A percentile compares a stretch with the other conserved stretches of the same genome.
These are phyloP conservation scores for Garra rufa DNA, from an alignment of 2,113 vertebrate species.

Conservation along the genomic window DNA sequence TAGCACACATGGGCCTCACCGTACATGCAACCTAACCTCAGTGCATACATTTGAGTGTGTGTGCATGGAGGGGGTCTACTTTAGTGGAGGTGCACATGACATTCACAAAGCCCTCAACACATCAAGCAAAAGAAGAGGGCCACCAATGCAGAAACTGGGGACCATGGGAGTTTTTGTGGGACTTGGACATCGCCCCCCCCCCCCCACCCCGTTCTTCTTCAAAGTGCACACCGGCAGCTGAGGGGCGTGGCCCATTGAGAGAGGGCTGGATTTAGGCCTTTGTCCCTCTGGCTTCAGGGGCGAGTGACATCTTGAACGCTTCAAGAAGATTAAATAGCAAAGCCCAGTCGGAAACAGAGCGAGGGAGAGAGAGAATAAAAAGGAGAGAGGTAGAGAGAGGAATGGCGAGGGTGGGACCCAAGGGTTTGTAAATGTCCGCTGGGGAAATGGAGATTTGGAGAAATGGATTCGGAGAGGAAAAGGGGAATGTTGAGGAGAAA, in stretches of 20 bases:
- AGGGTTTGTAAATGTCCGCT: slow-evolving; percentile 45
- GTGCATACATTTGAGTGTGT: slow-evolving; percentile 30
- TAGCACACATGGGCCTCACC: slow-evolving; percentile 12
- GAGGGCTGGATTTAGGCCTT: slow-evolving; percentile 81
- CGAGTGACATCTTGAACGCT: slow-evolving; percentile 93
- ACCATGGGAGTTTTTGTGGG: slow-evolving; percentile 64
- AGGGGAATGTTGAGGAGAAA: slow-evolving; percentile 79
- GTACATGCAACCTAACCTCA: neutral
- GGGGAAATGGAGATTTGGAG: slow-evolving; percentile 32
- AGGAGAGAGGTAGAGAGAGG: slow-evolving; percentile 39
- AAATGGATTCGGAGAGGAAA: slow-evolving; percentile 66
- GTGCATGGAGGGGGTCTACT: slow-evolving; percentile 60
- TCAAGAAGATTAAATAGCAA: slow-evolving; percentile 94
- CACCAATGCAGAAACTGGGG: slow-evolving; percentile 81
- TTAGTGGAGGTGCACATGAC: slow-evolving; percentile 65
- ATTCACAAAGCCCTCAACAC: slow-evolving; percentile 72
- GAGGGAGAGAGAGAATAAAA: slow-evolving; percentile 50
- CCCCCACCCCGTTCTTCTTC: slow-evolving; percentile 72
- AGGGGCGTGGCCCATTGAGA: slow-evolving; percentile 80
- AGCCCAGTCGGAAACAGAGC: slow-evolving; percentile 83
- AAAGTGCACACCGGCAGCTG: slow-evolving; percentile 84
- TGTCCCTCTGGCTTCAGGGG: slow-evolving; percentile 87
- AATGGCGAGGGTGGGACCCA: slow-evolving; percentile 48
- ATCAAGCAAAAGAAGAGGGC: slow-evolving; percentile 67
- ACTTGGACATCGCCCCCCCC: slow-evolving; percentile 76